Base-by-base conservation (phyloP, 2,888 invertebrate species). In the Catocala fraxini region DNA sequence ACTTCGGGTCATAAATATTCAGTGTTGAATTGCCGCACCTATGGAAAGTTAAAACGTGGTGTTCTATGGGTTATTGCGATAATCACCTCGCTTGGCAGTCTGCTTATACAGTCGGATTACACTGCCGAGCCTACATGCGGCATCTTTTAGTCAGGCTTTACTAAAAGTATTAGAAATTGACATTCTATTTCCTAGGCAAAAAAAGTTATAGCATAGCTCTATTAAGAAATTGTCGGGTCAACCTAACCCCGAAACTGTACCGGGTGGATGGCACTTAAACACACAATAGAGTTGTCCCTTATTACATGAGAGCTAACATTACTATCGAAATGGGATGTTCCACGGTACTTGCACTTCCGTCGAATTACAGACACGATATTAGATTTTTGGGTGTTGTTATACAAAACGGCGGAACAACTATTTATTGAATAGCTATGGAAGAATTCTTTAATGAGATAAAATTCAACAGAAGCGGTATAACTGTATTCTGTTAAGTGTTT, bases 1-100 rank as follows among this genome's bases (percentile, higher is more conserved):
- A 51, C 10, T 39, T 51, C 35, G n/a, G 39, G 48, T n/a, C 51
- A 51, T 51, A 51, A 51, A 51, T 51, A 51, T 51, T 51, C 12
- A 51, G 35, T 51, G 13, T 35, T 51, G 51, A 13, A 51, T 11
- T 33, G 9, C 12, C 49, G 34, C 48, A 34, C 48, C 48, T 13
- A 35, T 12, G 9, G 35, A 39, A 5, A 35, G 49, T 9, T 11
- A 12, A 9, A 11, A 34, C 13, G 35, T 11, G 13, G 11, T 51
- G 51, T 51, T 39, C 35, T 51, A 12, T n/a, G 51, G 51, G 13
- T 35, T 35, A 35, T 39, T 35, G n/a, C 48, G 34, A 49, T 49
- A 49, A 49, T 49, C 34, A 49, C 34, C 34, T 34, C 33, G 34
- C 33, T 49, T 47, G 25, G 47, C 47, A 47, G 10, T 7, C 15